Percentiles rank a stretch among this genome's conserved stretches.
phyloP scores from a whole-genome alignment of 2,113 vertebrate genomes.

The Rhipidura dahli region DNA sequence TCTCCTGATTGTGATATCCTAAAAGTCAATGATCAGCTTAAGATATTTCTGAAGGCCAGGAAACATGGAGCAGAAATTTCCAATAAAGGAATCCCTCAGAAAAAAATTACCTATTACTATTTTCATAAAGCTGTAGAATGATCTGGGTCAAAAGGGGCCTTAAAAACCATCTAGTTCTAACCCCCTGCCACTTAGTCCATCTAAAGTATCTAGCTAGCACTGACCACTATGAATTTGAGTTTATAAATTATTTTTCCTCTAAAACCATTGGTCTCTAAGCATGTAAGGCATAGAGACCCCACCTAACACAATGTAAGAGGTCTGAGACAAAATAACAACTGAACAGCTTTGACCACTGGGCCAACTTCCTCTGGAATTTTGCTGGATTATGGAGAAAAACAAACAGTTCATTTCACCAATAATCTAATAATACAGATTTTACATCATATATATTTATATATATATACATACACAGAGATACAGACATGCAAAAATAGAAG shows the following conservation, averaged over 20 bases:
- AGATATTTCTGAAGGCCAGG: background rate
- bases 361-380: background rate
- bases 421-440: background rate
- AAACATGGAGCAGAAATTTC: background rate
- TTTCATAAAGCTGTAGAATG: background rate
- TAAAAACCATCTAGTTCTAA: background rate
- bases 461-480: background rate
- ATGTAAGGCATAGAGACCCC: background rate
- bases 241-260: background rate
- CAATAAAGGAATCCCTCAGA: background rate
- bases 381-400: background rate
- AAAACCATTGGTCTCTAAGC: background rate
- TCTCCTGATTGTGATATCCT: background rate
- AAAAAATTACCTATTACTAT: background rate
- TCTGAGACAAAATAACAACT: background rate
- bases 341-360: background rate
- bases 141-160: background rate
- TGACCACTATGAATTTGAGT: background rate
- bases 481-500: background rate
- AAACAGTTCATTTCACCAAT: background rate
- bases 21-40: background rate
- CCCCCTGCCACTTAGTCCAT: background rate
- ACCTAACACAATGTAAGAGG: background rate
- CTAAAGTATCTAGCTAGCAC: background rate
- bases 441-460: too few relatives aligned